Percentiles rank a stretch among this genome's conserved stretches.
Conservation (phyloP, 2,888 invertebrate genomes). For the Sicus ferrugineus region DNA sequence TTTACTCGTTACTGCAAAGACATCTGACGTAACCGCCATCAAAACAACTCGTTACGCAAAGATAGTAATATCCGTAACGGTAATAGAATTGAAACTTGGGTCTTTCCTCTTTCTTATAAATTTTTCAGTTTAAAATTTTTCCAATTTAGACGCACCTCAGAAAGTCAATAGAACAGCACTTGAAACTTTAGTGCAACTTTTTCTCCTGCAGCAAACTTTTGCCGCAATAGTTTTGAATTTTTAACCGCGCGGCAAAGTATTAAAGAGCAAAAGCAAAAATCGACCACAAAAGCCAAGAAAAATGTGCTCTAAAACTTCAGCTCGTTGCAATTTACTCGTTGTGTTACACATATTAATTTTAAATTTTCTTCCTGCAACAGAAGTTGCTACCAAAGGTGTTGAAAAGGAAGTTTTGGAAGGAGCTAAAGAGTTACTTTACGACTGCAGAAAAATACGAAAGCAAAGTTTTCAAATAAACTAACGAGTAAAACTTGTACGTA, state of each 20-base stretch:
- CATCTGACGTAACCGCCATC: too few relatives aligned
- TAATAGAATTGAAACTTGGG: not conserved
- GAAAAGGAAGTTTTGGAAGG: not conserved
- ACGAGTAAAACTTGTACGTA: constrained; percentile 15
- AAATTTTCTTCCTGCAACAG: not conserved
- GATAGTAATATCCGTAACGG: too few relatives aligned
- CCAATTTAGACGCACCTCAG: constrained; percentile 7
- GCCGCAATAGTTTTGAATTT: constrained; percentile 23
- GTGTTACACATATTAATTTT: not conserved
- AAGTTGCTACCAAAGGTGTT: too few relatives aligned
- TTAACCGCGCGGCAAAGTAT: not conserved
- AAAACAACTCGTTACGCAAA: too few relatives aligned
- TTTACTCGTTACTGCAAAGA: too few relatives aligned
- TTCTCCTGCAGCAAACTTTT: constrained; percentile 5
- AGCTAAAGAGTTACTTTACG: constrained; percentile 1
- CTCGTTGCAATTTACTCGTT: constrained; percentile 21
- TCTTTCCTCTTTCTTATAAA: not conserved
- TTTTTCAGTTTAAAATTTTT: constrained; percentile 7
- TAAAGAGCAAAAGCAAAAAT: not conserved
- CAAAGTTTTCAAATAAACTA: constrained; percentile 12
- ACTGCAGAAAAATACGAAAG: not conserved
- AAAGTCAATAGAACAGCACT: constrained; percentile 30
- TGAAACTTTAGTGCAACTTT: constrained; percentile 19
- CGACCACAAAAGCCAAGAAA: not conserved
- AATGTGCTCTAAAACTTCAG: not conserved